Conservation (phyloP, 1,140 invertebrate genomes). For the Himalopsyche phryganea region DNA sequence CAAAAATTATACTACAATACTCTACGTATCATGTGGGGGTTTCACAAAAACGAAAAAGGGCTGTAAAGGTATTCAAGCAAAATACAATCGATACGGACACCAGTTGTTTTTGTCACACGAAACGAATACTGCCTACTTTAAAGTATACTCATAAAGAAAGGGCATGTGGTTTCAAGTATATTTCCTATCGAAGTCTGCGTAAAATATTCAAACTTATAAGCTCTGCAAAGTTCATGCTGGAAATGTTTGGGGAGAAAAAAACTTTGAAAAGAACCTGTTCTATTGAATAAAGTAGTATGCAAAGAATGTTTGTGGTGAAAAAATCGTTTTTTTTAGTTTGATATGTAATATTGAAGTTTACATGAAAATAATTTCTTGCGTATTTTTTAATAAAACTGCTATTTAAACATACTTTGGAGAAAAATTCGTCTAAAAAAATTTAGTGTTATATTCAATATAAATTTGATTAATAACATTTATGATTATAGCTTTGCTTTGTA, state of each 20-base stretch:
- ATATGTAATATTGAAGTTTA: background rate
- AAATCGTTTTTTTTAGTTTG: background rate
- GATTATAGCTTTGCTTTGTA: too few species aligned
- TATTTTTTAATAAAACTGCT: too few species aligned
- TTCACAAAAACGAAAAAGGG: background rate
- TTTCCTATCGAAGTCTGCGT: background rate
- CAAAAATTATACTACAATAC: too few species aligned
- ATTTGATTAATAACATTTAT: too few species aligned
- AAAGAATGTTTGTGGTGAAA: background rate
- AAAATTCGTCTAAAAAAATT: too few species aligned
- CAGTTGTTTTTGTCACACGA: conserved; percentile 9
- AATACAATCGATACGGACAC: conserved; percentile 11
- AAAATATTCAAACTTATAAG: conserved; percentile 2
- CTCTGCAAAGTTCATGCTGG: background rate
- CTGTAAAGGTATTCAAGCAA: background rate
- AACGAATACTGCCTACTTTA: conserved; percentile 7
- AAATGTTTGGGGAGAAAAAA: background rate
- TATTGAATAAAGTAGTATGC: too few species aligned
- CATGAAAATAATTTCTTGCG: too few species aligned
- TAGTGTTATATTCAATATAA: too few species aligned
- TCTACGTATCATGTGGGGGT: too few species aligned
- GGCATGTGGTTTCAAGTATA: conserved; percentile 16
- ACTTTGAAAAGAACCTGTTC: too few species aligned
- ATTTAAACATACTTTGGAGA: too few species aligned
- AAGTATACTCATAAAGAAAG: conserved; percentile 10